Evolutionary conservation across 1,140 invertebrate genomes (phyloP).

Genomic region (Papilio machaon): DNA sequence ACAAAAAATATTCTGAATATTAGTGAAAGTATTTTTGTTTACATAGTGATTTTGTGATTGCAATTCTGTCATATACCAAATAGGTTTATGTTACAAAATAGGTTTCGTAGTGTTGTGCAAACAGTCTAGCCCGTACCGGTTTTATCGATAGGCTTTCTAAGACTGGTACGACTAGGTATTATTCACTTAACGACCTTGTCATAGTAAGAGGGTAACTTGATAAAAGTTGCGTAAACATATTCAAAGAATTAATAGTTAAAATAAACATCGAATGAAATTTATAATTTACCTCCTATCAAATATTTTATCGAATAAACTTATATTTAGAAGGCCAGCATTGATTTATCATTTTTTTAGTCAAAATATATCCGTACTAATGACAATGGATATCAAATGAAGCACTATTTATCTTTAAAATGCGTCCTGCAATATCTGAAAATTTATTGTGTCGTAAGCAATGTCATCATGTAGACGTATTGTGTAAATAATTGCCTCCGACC

Average conservation of each 20-base stretch:
- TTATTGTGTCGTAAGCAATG: constrained; percentile 32
- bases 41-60: background rate
- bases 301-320: too few species aligned
- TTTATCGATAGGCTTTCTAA: constrained; percentile 31
- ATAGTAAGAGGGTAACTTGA: background rate
- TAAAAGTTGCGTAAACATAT: constrained; percentile 5
- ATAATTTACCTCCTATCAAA: background rate
- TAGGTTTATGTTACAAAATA: constrained; percentile 22
- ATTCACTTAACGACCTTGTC: constrained; percentile 29
- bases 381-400: background rate
- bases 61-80: constrained; percentile 15
- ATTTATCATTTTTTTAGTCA: background rate
- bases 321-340: too few species aligned
- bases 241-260: constrained; percentile 2
- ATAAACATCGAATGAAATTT: background rate
- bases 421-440: constrained; percentile 21
- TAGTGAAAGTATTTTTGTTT: constrained; percentile 9
- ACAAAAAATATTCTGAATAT: too few species aligned
- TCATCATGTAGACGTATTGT: constrained; percentile 26
- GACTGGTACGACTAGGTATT: constrained; percentile 13
- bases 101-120: constrained; percentile 20
- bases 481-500: constrained; percentile 23
- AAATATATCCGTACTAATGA: background rate
- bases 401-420: background rate
- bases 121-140: constrained; percentile 8